Percentiles rank a stretch among this genome's conserved stretches.
phyloP scores from a whole-genome alignment of 2,888 invertebrate species.

The Anoncus sp. region DNA sequence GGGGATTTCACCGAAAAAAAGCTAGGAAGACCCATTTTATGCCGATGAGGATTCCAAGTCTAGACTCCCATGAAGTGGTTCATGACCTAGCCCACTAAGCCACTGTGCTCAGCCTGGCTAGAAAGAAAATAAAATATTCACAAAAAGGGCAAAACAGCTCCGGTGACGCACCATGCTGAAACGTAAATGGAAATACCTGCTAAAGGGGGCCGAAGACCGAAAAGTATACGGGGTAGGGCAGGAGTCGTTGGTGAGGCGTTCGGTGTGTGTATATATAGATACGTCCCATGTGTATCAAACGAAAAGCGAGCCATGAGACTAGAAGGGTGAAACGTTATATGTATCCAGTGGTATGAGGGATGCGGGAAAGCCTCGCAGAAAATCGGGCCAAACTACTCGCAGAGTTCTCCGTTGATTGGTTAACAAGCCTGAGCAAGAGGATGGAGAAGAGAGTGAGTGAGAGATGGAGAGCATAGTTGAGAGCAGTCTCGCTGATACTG shows the following conservation, averaged over 20 bases:
- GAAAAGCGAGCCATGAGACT: neutral
- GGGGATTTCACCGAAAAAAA: too few species aligned
- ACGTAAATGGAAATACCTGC: too few species aligned
- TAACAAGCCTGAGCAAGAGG: slow-evolving; percentile 68
- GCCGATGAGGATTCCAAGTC: too few species aligned
- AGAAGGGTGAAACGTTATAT: neutral
- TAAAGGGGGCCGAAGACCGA: too few species aligned
- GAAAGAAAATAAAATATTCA: too few species aligned
- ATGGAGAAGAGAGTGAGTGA: slow-evolving; percentile 14
- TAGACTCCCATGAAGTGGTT: too few species aligned
- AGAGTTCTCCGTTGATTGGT: slow-evolving; percentile 69
- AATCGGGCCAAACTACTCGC: slow-evolving; percentile 69
- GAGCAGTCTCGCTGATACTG: slow-evolving; percentile 18
- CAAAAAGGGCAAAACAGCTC: too few species aligned
- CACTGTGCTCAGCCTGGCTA: too few species aligned
- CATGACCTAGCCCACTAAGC: too few species aligned
- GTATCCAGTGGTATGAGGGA: neutral
- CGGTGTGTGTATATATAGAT: neutral
- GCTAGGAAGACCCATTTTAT: too few species aligned
- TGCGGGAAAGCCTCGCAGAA: slow-evolving; percentile 40
- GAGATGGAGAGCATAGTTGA: neutral
- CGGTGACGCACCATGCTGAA: too few species aligned
- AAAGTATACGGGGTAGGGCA: neutral
- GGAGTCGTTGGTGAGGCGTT: neutral
- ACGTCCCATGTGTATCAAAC: neutral